Evolutionary conservation across 2,888 invertebrate genomes (phyloP).

Genomic region (Daptonema setosum): DNA sequence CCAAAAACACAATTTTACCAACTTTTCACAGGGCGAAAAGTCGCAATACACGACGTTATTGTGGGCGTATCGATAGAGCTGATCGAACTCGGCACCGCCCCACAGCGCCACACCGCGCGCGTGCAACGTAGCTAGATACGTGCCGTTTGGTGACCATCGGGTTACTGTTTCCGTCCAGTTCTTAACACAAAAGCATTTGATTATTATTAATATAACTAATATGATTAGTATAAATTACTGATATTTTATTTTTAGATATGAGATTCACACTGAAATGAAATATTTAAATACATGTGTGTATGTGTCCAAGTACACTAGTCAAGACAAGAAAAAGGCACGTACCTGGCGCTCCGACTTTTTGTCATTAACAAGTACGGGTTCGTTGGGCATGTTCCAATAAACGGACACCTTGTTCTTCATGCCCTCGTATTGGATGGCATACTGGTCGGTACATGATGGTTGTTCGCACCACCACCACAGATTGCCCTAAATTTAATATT

Average conservation of each 20-base stretch:
- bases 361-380: conserved; percentile 55
- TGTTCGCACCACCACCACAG: conserved; percentile 74
- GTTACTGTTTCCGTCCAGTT: conserved; percentile 88
- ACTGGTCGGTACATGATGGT: conserved; percentile 86
- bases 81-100: conserved; percentile 79
- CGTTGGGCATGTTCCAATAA: conserved; percentile 69
- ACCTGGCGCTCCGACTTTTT: conserved; percentile 36
- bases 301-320: too few species aligned
- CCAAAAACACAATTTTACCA: too few species aligned
- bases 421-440: conserved; percentile 62
- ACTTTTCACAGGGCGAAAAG: conserved; percentile 88
- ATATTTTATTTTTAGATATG: too few species aligned
- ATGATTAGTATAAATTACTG: too few species aligned
- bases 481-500: conserved; percentile 43
- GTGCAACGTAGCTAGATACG: conserved; percentile 86
- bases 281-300: too few species aligned
- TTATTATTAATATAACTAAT: too few species aligned
- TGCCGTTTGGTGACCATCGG: conserved; percentile 90
- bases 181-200: conserved; percentile 31
- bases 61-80: conserved; percentile 57
- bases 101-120: conserved; percentile 76
- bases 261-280: too few species aligned
- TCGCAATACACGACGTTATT: conserved; percentile 75
- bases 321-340: too few species aligned
- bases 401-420: conserved; percentile 55